Evolutionary conservation across 2,888 invertebrate genomes (phyloP).

Genomic region (Cryptus armator): DNA sequence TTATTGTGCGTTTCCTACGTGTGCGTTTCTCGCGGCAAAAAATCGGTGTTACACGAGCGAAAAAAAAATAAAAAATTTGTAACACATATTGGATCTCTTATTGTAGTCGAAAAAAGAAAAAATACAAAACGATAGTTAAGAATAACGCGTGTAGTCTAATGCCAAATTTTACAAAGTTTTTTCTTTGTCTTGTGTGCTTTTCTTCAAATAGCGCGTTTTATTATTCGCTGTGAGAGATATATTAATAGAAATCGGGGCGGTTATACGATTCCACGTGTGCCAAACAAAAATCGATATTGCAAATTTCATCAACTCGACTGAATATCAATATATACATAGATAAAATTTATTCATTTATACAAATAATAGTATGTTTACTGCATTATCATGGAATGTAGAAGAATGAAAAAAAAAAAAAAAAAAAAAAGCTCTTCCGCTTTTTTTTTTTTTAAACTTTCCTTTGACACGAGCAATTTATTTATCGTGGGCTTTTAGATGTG

Average conservation of each 20-base stretch:
- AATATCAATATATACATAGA: slow-evolving; percentile 23
- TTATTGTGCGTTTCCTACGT: slow-evolving; percentile 42
- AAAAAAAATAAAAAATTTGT: slow-evolving; percentile 15
- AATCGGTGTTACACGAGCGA: slow-evolving; percentile 9
- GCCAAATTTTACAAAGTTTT: slow-evolving; percentile 44
- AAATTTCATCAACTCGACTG: slow-evolving; percentile 28
- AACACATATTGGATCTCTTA: neutral
- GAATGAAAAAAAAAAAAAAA: neutral
- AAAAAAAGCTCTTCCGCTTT: neutral
- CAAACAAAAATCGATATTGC: slow-evolving; percentile 58
- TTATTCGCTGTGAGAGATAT: neutral
- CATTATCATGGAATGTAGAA: slow-evolving; percentile 21
- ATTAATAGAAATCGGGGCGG: neutral
- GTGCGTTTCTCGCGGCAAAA: slow-evolving; percentile 30
- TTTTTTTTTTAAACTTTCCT: slow-evolving; percentile 22
- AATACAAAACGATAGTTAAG: slow-evolving; percentile 19
- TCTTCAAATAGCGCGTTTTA: slow-evolving; percentile 12
- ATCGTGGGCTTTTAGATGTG: slow-evolving; percentile 37
- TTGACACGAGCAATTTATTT: slow-evolving; percentile 5
- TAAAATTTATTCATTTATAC: slow-evolving; percentile 51
- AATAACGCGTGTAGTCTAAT: slow-evolving; percentile 26
- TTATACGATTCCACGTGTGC: slow-evolving; percentile 47
- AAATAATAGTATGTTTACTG: slow-evolving; percentile 6
- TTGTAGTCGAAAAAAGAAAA: slow-evolving; percentile 17
- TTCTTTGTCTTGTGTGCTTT: slow-evolving; percentile 39